phyloP scores from a whole-genome alignment of 1,140 invertebrate genomes.

The Camponotus vicinus region DNA sequence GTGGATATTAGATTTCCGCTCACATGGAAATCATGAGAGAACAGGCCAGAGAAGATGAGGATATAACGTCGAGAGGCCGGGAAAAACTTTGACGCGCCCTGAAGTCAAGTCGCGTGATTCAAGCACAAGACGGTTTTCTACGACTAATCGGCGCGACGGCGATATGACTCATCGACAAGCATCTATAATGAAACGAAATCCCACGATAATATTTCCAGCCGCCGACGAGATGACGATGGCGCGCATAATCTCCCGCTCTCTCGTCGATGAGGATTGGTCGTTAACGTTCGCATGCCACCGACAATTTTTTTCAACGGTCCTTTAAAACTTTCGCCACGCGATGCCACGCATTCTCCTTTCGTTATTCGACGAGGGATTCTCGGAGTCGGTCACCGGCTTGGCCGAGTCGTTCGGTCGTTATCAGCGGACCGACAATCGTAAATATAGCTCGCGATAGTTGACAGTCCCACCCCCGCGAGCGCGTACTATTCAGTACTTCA shows the following conservation, averaged over 20 bases:
- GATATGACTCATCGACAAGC: constrained; percentile 62
- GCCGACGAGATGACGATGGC: not conserved
- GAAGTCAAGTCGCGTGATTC: constrained; percentile 60
- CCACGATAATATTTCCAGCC: constrained; percentile 52
- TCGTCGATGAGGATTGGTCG: no score
- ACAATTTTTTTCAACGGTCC: not conserved
- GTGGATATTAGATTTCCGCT: constrained; percentile 13
- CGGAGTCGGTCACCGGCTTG: not conserved
- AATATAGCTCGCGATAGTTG: constrained; percentile 38
- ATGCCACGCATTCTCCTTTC: not conserved
- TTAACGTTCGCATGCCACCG: not conserved
- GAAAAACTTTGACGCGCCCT: constrained; percentile 56
- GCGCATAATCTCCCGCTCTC: not conserved
- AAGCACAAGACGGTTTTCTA: constrained; percentile 51
- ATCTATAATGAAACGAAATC: constrained; percentile 69
- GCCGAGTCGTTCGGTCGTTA: constrained; percentile 10
- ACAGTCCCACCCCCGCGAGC: not conserved
- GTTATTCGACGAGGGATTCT: not conserved
- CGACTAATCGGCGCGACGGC: constrained; percentile 30
- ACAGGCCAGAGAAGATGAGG: not conserved
- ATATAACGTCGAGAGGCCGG: constrained; percentile 26
- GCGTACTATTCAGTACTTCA: not conserved
- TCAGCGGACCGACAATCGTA: constrained; percentile 19
- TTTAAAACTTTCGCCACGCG: constrained; percentile 18
- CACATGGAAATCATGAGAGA: not conserved